These are phyloP conservation scores for Parelbella ahira DNA, from an alignment of 2,888 invertebrate species.

Conservation along the genomic window DNA sequence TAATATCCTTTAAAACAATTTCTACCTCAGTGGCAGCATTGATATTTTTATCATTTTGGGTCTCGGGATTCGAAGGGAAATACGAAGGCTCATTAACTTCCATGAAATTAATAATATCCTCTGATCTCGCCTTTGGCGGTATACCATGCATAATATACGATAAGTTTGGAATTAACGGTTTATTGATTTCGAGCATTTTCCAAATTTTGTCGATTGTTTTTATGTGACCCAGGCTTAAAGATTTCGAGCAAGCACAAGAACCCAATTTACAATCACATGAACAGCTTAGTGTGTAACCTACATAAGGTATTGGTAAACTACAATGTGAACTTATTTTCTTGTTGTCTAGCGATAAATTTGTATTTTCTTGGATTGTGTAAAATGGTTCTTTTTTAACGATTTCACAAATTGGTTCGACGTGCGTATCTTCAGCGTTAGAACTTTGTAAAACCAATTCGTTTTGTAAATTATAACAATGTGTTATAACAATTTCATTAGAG, in stretches of 20 bases:
- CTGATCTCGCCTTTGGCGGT: conserved; percentile 28
- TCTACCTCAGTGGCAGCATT: conserved; percentile 32
- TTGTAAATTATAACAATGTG: conserved; percentile 12
- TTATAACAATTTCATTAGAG: conserved; percentile 18
- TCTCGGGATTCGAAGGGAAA: conserved; percentile 2
- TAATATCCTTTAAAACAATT: conserved; percentile 41
- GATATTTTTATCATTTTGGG: conserved; percentile 12
- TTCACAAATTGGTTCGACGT: neutral
- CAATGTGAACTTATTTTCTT: conserved; percentile 1
- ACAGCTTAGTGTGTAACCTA: conserved; percentile 56
- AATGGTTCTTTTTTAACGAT: neutral
- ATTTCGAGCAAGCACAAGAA: conserved; percentile 50
- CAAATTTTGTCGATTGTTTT: conserved; percentile 43
- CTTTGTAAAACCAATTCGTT: neutral
- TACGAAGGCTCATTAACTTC: conserved; percentile 12
- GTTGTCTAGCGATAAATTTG: neutral
- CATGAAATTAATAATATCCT: conserved; percentile 20
- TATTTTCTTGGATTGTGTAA: neutral
- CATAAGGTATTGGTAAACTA: conserved; percentile 36
- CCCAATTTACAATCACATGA: conserved; percentile 46
- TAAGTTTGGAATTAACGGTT: conserved; percentile 34
- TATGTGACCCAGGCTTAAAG: conserved; percentile 38
- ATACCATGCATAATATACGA: conserved; percentile 48
- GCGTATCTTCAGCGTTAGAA: neutral
- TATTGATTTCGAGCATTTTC: conserved; percentile 39